Conservation (phyloP, 1,140 invertebrate genomes). For the Orussus abietinus region DNA sequence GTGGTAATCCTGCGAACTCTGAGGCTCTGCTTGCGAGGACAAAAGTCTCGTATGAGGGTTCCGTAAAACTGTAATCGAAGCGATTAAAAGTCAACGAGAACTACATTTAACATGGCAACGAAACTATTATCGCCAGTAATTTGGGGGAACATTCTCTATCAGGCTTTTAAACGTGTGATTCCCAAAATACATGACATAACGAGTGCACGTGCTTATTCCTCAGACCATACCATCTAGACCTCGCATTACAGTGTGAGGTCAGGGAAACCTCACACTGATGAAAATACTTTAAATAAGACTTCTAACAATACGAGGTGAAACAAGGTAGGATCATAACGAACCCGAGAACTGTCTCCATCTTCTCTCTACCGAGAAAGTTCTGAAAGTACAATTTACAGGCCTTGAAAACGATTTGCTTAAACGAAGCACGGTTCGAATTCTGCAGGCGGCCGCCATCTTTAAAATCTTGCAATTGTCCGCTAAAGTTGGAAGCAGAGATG, state of each 20-base stretch:
- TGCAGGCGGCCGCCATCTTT: conserved; percentile 24
- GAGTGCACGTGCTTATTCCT: conserved; percentile 10
- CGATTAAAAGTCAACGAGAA: conserved; percentile 12
- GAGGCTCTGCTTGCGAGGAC: conserved; percentile 37
- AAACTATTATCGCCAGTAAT: neutral
- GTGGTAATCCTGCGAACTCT: conserved; percentile 42
- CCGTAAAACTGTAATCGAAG: conserved; percentile 18
- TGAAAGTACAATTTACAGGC: conserved; percentile 20
- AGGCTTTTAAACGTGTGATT: conserved; percentile 6
- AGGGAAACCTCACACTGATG: neutral
- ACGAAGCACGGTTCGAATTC: conserved; percentile 24
- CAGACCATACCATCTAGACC: neutral
- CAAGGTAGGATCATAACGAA: too few species aligned
- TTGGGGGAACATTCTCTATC: neutral
- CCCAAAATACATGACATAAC: conserved; percentile 2
- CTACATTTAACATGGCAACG: conserved; percentile 5
- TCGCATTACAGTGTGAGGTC: neutral
- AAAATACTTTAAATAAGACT: conserved; percentile 1
- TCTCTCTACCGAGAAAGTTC: conserved; percentile 14
- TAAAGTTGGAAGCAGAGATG: conserved; percentile 1
- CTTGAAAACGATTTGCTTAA: conserved; percentile 27
- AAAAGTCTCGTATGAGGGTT: conserved; percentile 23
- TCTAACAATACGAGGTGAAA: conserved; percentile 2
- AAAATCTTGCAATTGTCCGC: conserved; percentile 9
- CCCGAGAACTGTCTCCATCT: conserved; percentile 21